phyloP scores from a whole-genome alignment of 92 coral and sea anemone species.

The Epizoanthus ramosus region DNA sequence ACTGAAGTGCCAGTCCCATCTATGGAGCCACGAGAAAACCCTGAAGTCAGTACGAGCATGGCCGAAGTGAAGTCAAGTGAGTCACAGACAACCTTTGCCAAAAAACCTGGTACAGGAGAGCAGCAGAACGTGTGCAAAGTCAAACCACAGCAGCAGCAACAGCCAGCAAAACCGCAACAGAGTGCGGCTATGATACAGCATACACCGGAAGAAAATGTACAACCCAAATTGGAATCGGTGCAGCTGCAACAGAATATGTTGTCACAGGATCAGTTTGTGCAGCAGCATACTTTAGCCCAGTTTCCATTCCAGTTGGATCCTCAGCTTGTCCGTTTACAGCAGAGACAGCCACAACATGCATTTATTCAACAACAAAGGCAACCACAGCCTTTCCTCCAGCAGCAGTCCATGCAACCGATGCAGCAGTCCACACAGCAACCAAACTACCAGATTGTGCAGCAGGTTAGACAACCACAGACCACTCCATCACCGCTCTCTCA shows the following conservation, averaged over 20 bases:
- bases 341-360: constrained; percentile 69
- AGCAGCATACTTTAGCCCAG: constrained; percentile 66
- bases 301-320: constrained; percentile 72
- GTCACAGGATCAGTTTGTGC: constrained; percentile 70
- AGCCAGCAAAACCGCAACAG: constrained; percentile 80
- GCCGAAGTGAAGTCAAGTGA: constrained; percentile 74
- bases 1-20: constrained; percentile 56
- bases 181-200: constrained; percentile 55
- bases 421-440: constrained; percentile 74
- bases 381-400: constrained; percentile 60
- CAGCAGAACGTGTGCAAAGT: constrained; percentile 97
- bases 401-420: constrained; percentile 76
- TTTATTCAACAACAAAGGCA: constrained; percentile 40
- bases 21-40: constrained; percentile 59
- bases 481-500: constrained; percentile 93
- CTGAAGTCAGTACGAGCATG: constrained; percentile 67
- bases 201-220: constrained; percentile 66
- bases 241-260: constrained; percentile 62
- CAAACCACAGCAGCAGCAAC: constrained; percentile 97
- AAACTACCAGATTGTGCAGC: constrained; percentile 64
- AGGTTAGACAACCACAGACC: constrained; percentile 76
- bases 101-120: constrained; percentile 82
- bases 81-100: constrained; percentile 60
- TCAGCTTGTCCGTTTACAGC: constrained; percentile 64
- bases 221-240: constrained; percentile 66